phyloP scores from a whole-genome alignment of 1,140 invertebrate genomes.

The Battus philenor region DNA sequence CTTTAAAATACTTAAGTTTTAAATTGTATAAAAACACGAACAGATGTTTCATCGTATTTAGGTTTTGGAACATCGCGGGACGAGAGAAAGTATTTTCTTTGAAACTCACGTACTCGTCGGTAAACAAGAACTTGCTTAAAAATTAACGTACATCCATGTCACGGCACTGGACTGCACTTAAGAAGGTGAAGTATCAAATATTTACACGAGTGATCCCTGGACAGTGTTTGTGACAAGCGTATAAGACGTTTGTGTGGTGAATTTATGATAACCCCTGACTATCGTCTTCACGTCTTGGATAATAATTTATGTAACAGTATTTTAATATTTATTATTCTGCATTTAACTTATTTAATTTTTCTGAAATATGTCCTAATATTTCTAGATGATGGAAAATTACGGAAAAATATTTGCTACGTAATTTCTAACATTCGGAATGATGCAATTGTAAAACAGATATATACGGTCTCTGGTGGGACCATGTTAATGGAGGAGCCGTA shows the following conservation, averaged over 20 bases:
- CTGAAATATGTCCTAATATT: too few species aligned
- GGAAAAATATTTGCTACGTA: neutral
- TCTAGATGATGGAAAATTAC: neutral
- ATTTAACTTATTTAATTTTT: too few species aligned
- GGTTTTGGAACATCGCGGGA: constrained; percentile 4
- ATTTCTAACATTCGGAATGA: neutral
- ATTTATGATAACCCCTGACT: constrained; percentile 26
- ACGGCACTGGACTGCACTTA: constrained; percentile 22
- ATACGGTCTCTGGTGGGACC: constrained; percentile 29
- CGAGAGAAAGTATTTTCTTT: constrained; percentile 11
- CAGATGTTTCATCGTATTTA: neutral
- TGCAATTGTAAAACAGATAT: constrained; percentile 1
- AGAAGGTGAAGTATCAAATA: constrained; percentile 35
- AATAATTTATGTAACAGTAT: too few species aligned
- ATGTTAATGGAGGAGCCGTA: constrained; percentile 36
- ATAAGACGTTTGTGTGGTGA: constrained; percentile 26
- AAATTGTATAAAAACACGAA: too few species aligned
- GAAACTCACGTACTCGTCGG: constrained; percentile 9
- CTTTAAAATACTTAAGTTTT: too few species aligned
- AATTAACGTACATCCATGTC: constrained; percentile 37
- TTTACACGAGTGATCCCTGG: constrained; percentile 39
- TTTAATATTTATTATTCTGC: too few species aligned
- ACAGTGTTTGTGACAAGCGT: constrained; percentile 31
- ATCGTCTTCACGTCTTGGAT: neutral
- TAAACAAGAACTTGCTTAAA: constrained; percentile 17